Base-by-base conservation (phyloP, 2,113 vertebrate genomes). In the Chrysochloris asiatica region DNA sequence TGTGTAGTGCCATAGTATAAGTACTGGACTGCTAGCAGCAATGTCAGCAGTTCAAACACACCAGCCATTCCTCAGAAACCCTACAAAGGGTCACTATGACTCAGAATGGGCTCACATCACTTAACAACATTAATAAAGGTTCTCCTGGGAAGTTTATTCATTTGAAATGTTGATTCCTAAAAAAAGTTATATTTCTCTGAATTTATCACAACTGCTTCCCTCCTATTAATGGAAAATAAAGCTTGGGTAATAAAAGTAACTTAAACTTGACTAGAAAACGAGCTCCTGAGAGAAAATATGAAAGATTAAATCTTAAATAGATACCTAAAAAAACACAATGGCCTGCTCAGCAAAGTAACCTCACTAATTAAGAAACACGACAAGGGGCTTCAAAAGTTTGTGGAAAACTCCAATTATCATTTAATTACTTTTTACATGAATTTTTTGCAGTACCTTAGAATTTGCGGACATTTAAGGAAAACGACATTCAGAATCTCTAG, bases 141-240 rank as follows among this genome's bases (percentile, higher is more conserved):
- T 77, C 33, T 63, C 11, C 36, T 11, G 30, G 21, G 16, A 85
- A 92, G 21, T 67, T 52, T 89, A 71, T 86, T 52, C 67, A 76
- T 87, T 69, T 78, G 47, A 86, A 88, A 85, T 1, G 38, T 83
- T 92, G 88, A 80, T 69, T 79, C 71, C 77, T 82, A 91, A 92
- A 92, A 85, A 83, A 75, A 21, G 33, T 36, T 78, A 79, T 61
- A 21, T 43, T 12, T 45, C 54, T 81, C 82, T 86, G 12, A 83
- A 79, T 89, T 81, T 87, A 83, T 76, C 50, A 80, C 83, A 92
- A 61, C 67, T 3, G 1, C n/a, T 78, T 86, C n/a, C 30, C 81
- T 88, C 30, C 36, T 77, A 33, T 75, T 33, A 52, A 11, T 73
- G n/a, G 45, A 71, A 90, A 95, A 93, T 21, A 95, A 91, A 91